A percentile compares a stretch with the other conserved stretches of the same genome.
These are phyloP conservation scores for Sinocyclocheilus grahami DNA, from an alignment of 2,113 vertebrate genomes.

Conservation along the genomic window DNA sequence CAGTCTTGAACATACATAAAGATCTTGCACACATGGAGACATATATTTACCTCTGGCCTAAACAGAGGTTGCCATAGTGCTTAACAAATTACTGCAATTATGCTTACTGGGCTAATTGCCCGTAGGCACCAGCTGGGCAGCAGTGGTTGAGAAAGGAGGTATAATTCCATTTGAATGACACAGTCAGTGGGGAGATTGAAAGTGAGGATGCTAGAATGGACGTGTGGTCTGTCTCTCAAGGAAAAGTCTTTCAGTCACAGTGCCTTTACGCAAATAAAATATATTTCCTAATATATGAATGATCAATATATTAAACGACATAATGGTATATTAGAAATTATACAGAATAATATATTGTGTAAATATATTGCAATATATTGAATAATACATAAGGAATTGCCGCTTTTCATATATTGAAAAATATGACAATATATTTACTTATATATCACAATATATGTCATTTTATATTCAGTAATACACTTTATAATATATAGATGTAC, in stretches of 20 bases:
- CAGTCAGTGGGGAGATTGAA: constrained; percentile 85
- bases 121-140: constrained; percentile 83
- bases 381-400: too few relatives aligned
- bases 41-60: constrained; percentile 88
- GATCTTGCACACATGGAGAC: constrained; percentile 87
- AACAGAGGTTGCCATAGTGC: constrained; percentile 91
- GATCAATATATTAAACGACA: too few relatives aligned
- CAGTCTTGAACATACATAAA: constrained; percentile 88
- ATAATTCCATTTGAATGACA: constrained; percentile 91
- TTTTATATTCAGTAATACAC: too few relatives aligned
- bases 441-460: too few relatives aligned
- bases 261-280: not conserved
- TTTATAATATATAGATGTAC: too few relatives aligned
- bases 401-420: too few relatives aligned
- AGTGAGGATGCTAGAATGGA: constrained; percentile 18
- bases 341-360: too few relatives aligned
- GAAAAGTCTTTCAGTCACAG: not conserved
- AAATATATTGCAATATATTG: too few relatives aligned
- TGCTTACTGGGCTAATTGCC: constrained; percentile 81
- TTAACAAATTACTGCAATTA: constrained; percentile 96
- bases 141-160: constrained; percentile 63
- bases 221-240: constrained; percentile 5
- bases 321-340: too few relatives aligned
- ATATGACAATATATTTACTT: too few relatives aligned
- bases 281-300: too few relatives aligned